Percentiles rank a stretch among this genome's conserved stretches.
Conservation (phyloP, 2,113 vertebrate species). For the Ciconia maguari region DNA sequence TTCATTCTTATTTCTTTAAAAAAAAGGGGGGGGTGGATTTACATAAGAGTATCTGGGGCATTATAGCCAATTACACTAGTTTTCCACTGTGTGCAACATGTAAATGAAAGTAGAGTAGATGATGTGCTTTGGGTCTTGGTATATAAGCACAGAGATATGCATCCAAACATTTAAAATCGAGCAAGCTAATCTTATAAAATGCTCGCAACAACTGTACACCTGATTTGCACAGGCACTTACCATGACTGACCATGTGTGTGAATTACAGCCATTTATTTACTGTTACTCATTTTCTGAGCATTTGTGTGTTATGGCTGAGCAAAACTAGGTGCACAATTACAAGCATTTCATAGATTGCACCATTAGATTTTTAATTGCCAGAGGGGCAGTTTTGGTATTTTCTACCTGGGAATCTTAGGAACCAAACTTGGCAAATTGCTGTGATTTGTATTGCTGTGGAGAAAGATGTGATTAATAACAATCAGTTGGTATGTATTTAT, state of each 20-base stretch:
- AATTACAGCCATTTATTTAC: not conserved
- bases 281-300: not conserved
- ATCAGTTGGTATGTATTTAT: not conserved
- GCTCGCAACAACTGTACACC: not conserved
- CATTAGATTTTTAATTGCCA: not conserved
- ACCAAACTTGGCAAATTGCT: not conserved
- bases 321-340: not conserved
- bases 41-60: not conserved
- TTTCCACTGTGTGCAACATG: not conserved
- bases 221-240: not conserved
- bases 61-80: not conserved
- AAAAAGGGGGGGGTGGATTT: not conserved
- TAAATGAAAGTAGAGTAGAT: not conserved
- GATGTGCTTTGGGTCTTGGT: not conserved
- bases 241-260: not conserved
- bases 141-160: not conserved
- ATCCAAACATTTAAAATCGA: not conserved
- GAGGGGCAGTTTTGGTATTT: not conserved
- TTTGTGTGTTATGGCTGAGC: not conserved
- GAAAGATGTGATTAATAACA: not conserved
- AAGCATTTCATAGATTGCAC: not conserved
- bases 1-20: not conserved
- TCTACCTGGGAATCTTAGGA: not conserved
- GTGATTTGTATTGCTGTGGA: not conserved
- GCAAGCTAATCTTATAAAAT: not conserved